Evolutionary conservation across 2,888 invertebrate species (phyloP).

Genomic region (Prosapia bicincta): DNA sequence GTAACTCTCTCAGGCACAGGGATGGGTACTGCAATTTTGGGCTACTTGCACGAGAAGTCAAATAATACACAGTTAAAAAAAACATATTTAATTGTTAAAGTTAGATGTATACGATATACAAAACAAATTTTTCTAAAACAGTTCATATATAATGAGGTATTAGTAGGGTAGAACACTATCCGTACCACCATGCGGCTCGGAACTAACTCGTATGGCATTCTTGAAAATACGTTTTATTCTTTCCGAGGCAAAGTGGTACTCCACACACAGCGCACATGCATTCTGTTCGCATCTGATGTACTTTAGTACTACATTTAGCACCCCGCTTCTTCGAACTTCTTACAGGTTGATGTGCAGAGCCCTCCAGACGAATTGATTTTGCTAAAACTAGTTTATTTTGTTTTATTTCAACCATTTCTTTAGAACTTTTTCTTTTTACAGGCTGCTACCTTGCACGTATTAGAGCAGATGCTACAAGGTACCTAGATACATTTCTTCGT

Average conservation of each 20-base stretch:
- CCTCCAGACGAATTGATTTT: background rate
- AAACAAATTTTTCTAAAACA: too few relatives aligned
- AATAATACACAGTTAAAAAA: too few relatives aligned
- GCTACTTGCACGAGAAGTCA: too few relatives aligned
- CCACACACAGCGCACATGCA: conserved; percentile 5
- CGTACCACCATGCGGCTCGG: too few relatives aligned
- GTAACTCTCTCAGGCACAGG: too few relatives aligned
- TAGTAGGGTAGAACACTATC: too few relatives aligned
- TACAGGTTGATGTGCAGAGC: background rate
- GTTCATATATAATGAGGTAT: too few relatives aligned
- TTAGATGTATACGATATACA: too few relatives aligned
- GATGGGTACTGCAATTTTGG: too few relatives aligned
- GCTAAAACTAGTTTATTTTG: background rate
- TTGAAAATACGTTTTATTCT: background rate
- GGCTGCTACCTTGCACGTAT: background rate
- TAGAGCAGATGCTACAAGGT: background rate
- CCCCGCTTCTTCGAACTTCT: background rate
- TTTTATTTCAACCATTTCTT: background rate
- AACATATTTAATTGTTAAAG: too few relatives aligned
- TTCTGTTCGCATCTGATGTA: background rate
- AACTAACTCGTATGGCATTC: too few relatives aligned
- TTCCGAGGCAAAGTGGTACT: conserved; percentile 1
- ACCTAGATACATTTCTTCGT: too few relatives aligned
- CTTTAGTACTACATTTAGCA: background rate
- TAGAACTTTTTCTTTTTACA: background rate